Conservation (phyloP, 2,888 invertebrate species). For the Harmothoe impar region DNA sequence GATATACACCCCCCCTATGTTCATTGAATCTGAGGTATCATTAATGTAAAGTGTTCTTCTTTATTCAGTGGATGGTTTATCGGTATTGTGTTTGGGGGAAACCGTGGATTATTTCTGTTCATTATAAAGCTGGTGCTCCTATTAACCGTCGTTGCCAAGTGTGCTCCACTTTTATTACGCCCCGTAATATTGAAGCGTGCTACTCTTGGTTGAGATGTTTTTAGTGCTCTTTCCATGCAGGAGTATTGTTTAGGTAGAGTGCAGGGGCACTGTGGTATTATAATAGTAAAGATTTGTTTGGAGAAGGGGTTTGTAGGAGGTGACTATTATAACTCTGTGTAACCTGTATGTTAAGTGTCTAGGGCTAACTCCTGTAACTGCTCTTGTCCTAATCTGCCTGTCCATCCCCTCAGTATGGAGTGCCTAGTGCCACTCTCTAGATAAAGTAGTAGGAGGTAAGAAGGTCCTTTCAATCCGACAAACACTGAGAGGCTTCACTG, state of each 20-base stretch:
- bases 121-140: slow-evolving; percentile 50
- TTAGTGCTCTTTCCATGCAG: slow-evolving; percentile 13
- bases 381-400: not conserved
- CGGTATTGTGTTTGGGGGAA: slow-evolving; percentile 11
- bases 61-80: slow-evolving; percentile 35
- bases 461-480: no score
- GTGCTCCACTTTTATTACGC: not conserved
- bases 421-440: no score
- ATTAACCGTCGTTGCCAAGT: slow-evolving; percentile 1
- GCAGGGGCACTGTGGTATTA: not conserved
- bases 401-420: not conserved
- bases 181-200: not conserved
- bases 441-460: no score
- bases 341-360: not conserved
- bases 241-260: not conserved
- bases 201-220: slow-evolving; percentile 19
- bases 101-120: slow-evolving; percentile 2
- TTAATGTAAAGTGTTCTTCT: slow-evolving; percentile 31
- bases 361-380: not conserved
- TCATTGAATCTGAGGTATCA: slow-evolving; percentile 1
- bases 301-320: not conserved
- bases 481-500: no score
- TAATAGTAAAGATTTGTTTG: no score
- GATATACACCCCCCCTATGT: not conserved
- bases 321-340: not conserved